Percentiles rank a stretch among this genome's conserved stretches.
Conservation (phyloP, 2,888 invertebrate genomes). For the Eupithecia subumbrata region DNA sequence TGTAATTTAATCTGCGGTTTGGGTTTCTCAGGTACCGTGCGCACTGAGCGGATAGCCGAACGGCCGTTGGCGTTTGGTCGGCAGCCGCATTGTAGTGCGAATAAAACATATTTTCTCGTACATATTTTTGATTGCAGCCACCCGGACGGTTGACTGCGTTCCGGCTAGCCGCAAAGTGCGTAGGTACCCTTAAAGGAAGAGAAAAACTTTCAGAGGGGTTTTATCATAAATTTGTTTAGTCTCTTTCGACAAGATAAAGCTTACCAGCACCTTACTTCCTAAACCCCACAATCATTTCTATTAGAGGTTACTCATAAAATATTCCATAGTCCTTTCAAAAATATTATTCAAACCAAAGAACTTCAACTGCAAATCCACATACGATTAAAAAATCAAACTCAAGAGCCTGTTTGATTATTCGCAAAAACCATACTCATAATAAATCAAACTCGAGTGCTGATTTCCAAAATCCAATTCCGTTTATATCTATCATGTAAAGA, state of each 20-base stretch:
- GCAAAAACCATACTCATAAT: not conserved
- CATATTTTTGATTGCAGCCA: too few relatives aligned
- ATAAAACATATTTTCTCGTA: too few relatives aligned
- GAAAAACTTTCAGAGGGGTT: not conserved
- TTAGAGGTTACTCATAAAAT: not conserved
- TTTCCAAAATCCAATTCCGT: slow-evolving; percentile 34
- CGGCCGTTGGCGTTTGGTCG: too few relatives aligned
- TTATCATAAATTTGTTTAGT: not conserved
- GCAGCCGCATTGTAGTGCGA: too few relatives aligned
- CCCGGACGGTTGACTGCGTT: too few relatives aligned
- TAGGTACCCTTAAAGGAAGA: too few relatives aligned
- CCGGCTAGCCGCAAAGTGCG: too few relatives aligned
- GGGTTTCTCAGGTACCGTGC: too few relatives aligned
- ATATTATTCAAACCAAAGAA: not conserved
- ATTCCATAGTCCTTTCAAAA: not conserved
- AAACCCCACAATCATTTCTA: not conserved
- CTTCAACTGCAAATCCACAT: not conserved
- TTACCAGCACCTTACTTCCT: not conserved
- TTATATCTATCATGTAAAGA: slow-evolving; percentile 32
- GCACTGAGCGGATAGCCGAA: too few relatives aligned
- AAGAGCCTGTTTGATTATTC: not conserved
- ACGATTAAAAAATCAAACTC: slow-evolving; percentile 5
- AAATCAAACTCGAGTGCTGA: slow-evolving; percentile 10
- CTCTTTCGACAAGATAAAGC: not conserved
- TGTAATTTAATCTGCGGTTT: too few relatives aligned